Evolutionary conservation across 2,888 invertebrate genomes (phyloP).

Genomic region (Baccha elongata): DNA sequence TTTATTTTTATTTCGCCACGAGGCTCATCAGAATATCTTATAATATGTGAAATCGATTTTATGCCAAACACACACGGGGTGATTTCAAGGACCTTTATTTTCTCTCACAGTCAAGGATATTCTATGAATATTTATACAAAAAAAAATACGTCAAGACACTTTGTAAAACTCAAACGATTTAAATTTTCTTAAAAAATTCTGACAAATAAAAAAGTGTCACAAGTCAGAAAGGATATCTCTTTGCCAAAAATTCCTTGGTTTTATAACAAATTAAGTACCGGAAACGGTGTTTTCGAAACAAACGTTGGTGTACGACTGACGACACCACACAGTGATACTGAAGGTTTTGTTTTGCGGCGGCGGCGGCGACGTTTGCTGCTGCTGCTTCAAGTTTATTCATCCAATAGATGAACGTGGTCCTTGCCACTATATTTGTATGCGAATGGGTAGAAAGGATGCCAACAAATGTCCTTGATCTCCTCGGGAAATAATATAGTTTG

Average conservation of each 20-base stretch:
- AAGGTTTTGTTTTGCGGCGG: constrained; percentile 51
- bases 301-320: constrained; percentile 68
- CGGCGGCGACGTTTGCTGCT: too few relatives aligned
- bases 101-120: constrained; percentile 38
- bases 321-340: constrained; percentile 49
- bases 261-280: constrained; percentile 2
- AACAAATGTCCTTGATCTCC: constrained; percentile 69
- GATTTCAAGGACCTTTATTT: constrained; percentile 12
- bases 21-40: constrained; percentile 54
- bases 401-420: constrained; percentile 43
- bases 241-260: not conserved
- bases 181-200: not conserved
- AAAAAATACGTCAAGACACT: not conserved
- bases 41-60: constrained; percentile 59
- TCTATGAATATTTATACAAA: not conserved
- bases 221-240: not conserved
- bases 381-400: constrained; percentile 33
- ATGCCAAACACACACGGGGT: constrained; percentile 30
- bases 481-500: constrained; percentile 55
- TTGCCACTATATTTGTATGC: constrained; percentile 31
- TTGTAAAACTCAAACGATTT: not conserved
- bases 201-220: not conserved
- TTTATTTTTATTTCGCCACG: constrained; percentile 24
- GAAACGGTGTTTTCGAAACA: constrained; percentile 52
- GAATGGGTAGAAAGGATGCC: constrained; percentile 49